Evolutionary conservation across 2,113 vertebrate species (phyloP).

Genomic region (Alouatta palliata): DNA sequence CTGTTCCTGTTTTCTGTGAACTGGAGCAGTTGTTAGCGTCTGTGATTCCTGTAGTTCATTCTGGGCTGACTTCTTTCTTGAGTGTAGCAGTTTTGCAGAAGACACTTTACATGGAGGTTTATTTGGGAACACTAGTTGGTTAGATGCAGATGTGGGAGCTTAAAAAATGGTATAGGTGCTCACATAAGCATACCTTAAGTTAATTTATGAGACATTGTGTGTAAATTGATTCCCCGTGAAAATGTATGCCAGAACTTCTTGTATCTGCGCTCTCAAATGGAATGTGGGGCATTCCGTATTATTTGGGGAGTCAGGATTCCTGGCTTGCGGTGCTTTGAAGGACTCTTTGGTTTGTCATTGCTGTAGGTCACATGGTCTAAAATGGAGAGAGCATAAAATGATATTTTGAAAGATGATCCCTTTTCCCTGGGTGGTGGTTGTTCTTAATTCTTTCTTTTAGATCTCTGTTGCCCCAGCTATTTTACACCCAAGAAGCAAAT

Average conservation of each 20-base stretch:
- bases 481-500: background rate
- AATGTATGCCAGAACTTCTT: background rate
- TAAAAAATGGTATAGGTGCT: background rate
- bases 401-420: background rate
- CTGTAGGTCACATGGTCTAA: background rate
- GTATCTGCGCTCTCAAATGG: background rate
- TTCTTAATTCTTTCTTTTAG: background rate
- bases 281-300: rapidly evolving
- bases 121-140: background rate
- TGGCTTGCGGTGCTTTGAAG: too few relatives aligned
- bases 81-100: background rate
- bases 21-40: background rate
- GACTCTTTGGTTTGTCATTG: background rate
- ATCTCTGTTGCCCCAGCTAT: background rate
- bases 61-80: background rate
- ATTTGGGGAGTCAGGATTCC: background rate
- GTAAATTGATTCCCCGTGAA: background rate
- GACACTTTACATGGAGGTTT: background rate
- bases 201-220: background rate
- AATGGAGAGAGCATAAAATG: background rate
- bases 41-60: background rate
- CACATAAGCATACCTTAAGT: background rate
- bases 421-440: background rate
- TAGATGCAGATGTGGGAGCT: background rate
- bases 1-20: background rate